Percentiles rank a stretch among this genome's conserved stretches.
Conservation (phyloP, 2,113 vertebrate genomes). For the Eudyptes chrysolophus region DNA sequence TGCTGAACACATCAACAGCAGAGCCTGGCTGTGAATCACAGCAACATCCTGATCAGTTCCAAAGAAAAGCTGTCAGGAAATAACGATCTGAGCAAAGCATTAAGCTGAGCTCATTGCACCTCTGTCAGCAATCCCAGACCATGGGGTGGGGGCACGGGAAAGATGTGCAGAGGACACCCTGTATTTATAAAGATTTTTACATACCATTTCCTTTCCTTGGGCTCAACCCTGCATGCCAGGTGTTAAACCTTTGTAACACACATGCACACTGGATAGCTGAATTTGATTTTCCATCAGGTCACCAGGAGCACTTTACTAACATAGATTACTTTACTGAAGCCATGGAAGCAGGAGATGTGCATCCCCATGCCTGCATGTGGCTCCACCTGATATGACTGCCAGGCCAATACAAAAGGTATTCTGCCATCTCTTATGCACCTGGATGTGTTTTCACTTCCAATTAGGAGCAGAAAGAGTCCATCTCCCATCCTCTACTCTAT, state of each 20-base stretch:
- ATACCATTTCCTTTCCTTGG: not conserved
- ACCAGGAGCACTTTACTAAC: not conserved
- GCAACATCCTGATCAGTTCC: too few species aligned
- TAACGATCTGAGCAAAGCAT: not conserved
- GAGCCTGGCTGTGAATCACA: not conserved
- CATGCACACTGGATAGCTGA: not conserved
- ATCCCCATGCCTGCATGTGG: not conserved
- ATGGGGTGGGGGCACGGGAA: fast-evolving
- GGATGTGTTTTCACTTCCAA: not conserved
- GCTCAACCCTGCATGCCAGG: not conserved
- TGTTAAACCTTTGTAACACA: not conserved
- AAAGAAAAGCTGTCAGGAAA: not conserved
- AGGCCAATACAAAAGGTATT: not conserved
- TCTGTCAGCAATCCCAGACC: not conserved
- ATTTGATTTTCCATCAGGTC: not conserved
- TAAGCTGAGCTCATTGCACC: not conserved
- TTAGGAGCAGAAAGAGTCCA: not conserved
- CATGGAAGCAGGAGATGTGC: not conserved
- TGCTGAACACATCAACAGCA: fast-evolving
- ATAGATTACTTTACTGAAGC: not conserved
- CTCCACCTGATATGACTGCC: not conserved
- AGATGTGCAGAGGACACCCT: not conserved
- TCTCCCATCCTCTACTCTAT: not conserved
- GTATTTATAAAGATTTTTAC: not conserved
- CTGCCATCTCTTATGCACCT: not conserved